phyloP scores from a whole-genome alignment of 2,113 vertebrate genomes.

The Sceloporus tristichus region DNA sequence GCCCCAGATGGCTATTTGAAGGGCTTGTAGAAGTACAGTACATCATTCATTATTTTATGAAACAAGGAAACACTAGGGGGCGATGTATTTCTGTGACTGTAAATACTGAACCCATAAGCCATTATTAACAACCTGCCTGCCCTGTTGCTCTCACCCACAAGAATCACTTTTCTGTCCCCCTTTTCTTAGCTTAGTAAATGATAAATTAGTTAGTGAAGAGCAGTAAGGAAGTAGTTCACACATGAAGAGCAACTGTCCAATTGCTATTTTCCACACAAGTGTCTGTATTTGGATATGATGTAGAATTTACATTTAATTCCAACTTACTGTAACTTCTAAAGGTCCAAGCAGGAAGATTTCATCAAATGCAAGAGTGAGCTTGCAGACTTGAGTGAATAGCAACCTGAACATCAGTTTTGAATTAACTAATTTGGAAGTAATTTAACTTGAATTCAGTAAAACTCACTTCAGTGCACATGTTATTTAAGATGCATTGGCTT shows the following conservation, averaged over 20 bases:
- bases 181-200: background rate
- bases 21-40: background rate
- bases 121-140: background rate
- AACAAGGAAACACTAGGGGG: slow-evolving; percentile 54
- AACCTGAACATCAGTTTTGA: background rate
- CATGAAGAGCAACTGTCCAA: background rate
- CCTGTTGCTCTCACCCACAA: background rate
- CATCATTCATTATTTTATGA: background rate
- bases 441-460: background rate
- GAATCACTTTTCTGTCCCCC: background rate
- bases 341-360: background rate
- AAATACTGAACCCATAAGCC: accelerated
- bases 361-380: background rate
- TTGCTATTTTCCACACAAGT: background rate
- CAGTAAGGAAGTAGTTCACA: background rate
- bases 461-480: background rate
- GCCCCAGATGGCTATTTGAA: background rate
- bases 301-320: background rate
- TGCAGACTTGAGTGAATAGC: background rate
- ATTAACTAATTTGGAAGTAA: background rate
- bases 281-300: background rate
- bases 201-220: background rate
- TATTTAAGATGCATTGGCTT: background rate
- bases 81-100: slow-evolving; percentile 39
- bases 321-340: background rate